Base-by-base conservation (phyloP, 2,888 invertebrate species). In the Scaeva pyrastri region DNA sequence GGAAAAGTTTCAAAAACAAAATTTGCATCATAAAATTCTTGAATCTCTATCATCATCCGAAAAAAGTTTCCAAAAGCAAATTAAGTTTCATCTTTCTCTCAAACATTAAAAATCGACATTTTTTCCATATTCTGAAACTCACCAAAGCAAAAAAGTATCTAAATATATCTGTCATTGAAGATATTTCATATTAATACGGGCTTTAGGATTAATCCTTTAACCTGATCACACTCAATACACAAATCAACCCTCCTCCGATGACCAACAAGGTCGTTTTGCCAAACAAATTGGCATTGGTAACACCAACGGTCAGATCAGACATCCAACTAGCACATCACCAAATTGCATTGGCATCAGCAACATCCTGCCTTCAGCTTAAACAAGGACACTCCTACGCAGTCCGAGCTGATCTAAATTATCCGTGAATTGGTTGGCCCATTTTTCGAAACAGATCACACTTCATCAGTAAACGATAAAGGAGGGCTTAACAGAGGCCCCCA, bases 351-450 rank as follows among this genome's bases (percentile, higher is more conserved):
- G 76, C 76, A n/a, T n/a, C n/a, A 77, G 68, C 68, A 31, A 16
- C 76, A 81, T 56, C 72, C 68, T 58, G 81, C 85, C 62, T 52
- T 41, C 72, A 66, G 58, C 64, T 26, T 72, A 23, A 48, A 45
- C 83, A 81, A 75, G 89, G 90, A 88, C 91, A 91, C 87, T 92
- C 92, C 23, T 92, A 92, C 89, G 91, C 92, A 48, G 89, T 88
- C 60, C 90, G 92, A 77, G 91, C 92, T 86, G 92, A 92, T 88
- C 90, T 90, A 79, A 92, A 92, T 90, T 92, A 92, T 90, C 87
- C 77, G 78, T 81, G 76, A 79, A 84, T 31, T 36, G 86, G 87
- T 81, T 71, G 72, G 56, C 39, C 66, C 68, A 73, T 43, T 8
- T 41, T n/a, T 8, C 14, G 14, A 52, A 52, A 23, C 8, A 52